Evolutionary conservation across 1,140 invertebrate genomes (phyloP), one percentile per base, ranked within the genome.

Genomic region (Eufriesea mexicana): DNA sequence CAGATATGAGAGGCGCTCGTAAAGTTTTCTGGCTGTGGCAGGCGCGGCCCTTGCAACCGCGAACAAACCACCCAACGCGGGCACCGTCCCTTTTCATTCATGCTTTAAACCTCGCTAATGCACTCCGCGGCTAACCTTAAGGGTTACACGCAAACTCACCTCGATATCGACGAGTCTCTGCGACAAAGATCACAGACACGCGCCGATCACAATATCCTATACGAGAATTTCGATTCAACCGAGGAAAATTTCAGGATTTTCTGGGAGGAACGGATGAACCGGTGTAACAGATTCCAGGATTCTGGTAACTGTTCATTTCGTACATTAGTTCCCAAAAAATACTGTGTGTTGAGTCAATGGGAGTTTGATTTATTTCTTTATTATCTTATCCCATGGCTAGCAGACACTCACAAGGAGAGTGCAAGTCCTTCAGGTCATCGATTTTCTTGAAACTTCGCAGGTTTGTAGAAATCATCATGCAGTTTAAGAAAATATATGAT

Each of bases 1-100:
- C 62, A 85, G 79, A 84, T 83, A 80, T 84, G 85, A 87, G 88
- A 91, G 83, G 79, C 75, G 90, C 88, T 93, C 92, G 91, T 93
- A 94, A 94, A 94, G 84, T 92, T 91, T 93, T 92, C 92, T 91
- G 90, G 89, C 90, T 90, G 91, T 92, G 90, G 89, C 89, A 88
- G 89, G 87, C 90, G 89, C 87, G 87, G 90, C 90, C 89, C 91
- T 92, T 90, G 92, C 71, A 90, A 92, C 92, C 91, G 88, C 92
- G 91, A 91, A 89, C 88, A 86, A 91, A 88, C 91, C 90, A 91
- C 86, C 90, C 87, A 89, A 82, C 86, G 84, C 84, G 88, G 88
- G 70, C 85, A 79, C 76, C 81, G 66, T 85, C 86, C 86, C 91
- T 91, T 91, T 92, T 92, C 90, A 92, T 93, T 92, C 90, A 90